Conservation (phyloP, 2,797 vertebrate species). For the Rhinichthys osculus region DNA sequence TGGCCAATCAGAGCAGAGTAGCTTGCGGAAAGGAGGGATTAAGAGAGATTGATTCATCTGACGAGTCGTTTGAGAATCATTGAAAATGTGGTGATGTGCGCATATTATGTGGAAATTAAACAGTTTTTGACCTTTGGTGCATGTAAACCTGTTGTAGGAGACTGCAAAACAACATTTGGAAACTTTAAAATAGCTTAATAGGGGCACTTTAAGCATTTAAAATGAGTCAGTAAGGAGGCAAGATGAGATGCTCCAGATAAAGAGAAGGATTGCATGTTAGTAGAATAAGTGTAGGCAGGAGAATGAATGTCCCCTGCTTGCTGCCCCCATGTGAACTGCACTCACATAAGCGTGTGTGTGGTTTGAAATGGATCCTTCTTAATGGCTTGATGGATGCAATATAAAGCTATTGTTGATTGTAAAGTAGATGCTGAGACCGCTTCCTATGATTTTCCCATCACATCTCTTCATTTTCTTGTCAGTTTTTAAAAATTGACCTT, state of each 20-base stretch:
- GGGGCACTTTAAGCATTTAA: background rate
- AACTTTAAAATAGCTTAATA: no score
- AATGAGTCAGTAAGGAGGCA: background rate
- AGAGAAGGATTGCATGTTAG: conserved; percentile 4
- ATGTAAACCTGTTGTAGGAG: no score
- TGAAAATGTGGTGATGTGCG: no score
- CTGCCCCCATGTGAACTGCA: conserved; percentile 12
- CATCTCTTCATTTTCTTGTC: conserved; percentile 10
- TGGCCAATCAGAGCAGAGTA: no score
- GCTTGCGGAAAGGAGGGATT: no score
- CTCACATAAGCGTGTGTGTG: conserved; percentile 6
- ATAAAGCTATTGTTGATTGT: conserved; percentile 28
- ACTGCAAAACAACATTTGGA: no score
- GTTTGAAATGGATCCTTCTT: conserved; percentile 43
- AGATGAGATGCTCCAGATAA: conserved; percentile 10
- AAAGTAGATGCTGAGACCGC: background rate
- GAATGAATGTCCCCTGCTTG: conserved; percentile 19
- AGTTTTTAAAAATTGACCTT: background rate
- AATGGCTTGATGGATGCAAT: conserved; percentile 42
- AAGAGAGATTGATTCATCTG: no score
- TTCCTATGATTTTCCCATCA: conserved; percentile 8
- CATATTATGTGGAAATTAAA: no score
- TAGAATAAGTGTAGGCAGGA: conserved; percentile 13
- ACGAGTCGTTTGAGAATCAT: no score
- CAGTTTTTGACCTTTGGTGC: no score